Evolutionary conservation across 1,140 invertebrate genomes (phyloP), one percentile per base, ranked within the genome.

Genomic region (Pseudomyrmex pallidus): DNA sequence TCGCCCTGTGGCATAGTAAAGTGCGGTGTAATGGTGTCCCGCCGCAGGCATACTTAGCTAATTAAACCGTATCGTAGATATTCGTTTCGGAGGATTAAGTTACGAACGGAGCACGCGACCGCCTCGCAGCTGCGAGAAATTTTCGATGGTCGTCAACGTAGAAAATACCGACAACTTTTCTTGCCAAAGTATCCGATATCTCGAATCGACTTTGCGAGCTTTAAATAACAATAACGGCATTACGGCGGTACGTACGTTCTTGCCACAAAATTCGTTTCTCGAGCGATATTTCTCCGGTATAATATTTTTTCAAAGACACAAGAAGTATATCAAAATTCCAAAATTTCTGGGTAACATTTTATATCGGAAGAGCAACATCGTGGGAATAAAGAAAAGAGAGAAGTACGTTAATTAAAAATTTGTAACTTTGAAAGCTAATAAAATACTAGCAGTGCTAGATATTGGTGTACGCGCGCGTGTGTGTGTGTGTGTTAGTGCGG

Each of bases 1-100:
- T 88, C 82, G 67, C 67, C 73, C 80, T 48, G 72, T 74, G 66
- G 86, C 54, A 84, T 84, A 89, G 80, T 82, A 91, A 91, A 91
- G 82, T 89, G 84, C 88, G 82, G 80, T 20, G 86, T 92, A 91
- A 91, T 90, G 86, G 82, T 82, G 59, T 82, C 85, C 82, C 74
- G 83, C 84, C 84, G 87, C 77, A 64, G 64, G 89, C 88, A 72
- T 91, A 92, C 91, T 92, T 92, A 91, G 89, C 82, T 92, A 91
- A 92, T 92, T 92, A 90, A 92, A 92, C 89, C 88, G 84, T 91
- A 85, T 80, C 85, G 83, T 84, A 63, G 80, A 87, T 89, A 88
- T 62, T 88, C 57, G 76, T 85, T 86, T 89, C 57, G 35, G 72
- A 48, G 82, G 83, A 83, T 88, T 78, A 70, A 62, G 73, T 83